Evolutionary conservation across 2,797 vertebrate genomes (phyloP), one percentile per base, ranked within the genome.

Genomic region (Channa striata): DNA sequence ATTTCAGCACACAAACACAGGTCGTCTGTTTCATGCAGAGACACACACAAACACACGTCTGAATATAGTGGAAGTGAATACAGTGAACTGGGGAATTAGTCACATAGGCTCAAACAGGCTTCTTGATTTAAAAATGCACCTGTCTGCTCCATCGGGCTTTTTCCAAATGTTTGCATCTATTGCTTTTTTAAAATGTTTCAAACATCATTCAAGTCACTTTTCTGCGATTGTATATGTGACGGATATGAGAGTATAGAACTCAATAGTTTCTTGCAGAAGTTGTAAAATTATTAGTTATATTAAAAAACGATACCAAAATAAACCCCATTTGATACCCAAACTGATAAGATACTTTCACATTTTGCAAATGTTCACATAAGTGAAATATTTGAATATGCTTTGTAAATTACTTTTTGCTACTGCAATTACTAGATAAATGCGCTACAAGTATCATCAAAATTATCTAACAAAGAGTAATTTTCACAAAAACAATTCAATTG

Each of bases 101-200:
- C 50, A 77, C 34, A 64, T 36, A 37, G 23, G 49, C 40, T 69
- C 51, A 11, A 42, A 54, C 21, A 52, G 60, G 61, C 39, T 76
- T 66, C 57, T 48, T 34, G 20, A 42, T 79, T 37, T 39, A 23
- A 61, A 72, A 82, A 68, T 56, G 40, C 77, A 76, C 73, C 75
- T 83, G 84, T 47, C 51, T 61, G 23, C n/a, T 60, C 40, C 34
- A 30, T 30, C 25, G 4, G 25, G 25, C n/a, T n/a, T n/a, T n/a
- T n/a, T n/a, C n/a, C n/a, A n/a, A n/a, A n/a, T n/a, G n/a, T n/a
- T n/a, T n/a, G n/a, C n/a, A n/a, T n/a, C n/a, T n/a, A n/a, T n/a
- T n/a, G n/a, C n/a, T n/a, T n/a, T n/a, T n/a, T n/a, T n/a, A n/a
- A n/a, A n/a, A n/a, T n/a, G n/a, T n/a, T n/a, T n/a, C n/a, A n/a